Base-by-base conservation (phyloP, 2,888 invertebrate species). In the Sminthurinus aureus region DNA sequence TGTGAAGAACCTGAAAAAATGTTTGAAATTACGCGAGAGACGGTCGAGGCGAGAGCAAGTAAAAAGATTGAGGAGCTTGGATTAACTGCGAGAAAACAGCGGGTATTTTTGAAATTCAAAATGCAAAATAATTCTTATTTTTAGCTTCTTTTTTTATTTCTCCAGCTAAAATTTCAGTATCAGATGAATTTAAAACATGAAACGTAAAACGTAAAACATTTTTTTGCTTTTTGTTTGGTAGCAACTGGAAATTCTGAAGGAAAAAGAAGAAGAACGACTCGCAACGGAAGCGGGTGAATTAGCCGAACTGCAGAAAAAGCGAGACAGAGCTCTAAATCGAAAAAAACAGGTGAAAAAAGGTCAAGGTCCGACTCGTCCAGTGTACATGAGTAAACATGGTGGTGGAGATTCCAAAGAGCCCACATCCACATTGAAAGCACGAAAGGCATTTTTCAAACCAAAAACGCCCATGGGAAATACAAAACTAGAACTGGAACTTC, bases 1-100 rank as follows among this genome's bases (percentile, higher is more conserved):
- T 93, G 93, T 0, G 94, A 94, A 81, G 83, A 83, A 12, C 87
- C 87, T 8, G 88, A 88, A 69, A 83, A 80, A 26, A 50, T 78
- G 0, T 85, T 87, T 76, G 85, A 87, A 9, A 86, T 88, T 13
- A 84, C 85, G 0, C 22, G 67, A 50, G 73, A 83, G 11, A 74
- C 69, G 66, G 79, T 85, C 26, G 38, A 77, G 0, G 50, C 18
- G 6, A 15, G 79, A 24, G 20, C 38, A 8, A 13, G 50, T 12
- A 69, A 77, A 50, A 83, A 76, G 77, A 22, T 85, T 52, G 80
- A 71, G 38, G 84, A 82, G 26, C 24, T 76, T 22, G 84, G 85
- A 18, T n/a, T 84, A 0, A 18, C 24, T 4, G 22, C 79, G 50
- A 38, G 74, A n/a, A 73, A 52, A 50, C 73, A 81, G 26, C 24